phyloP scores from a whole-genome alignment of 1,140 invertebrate genomes.

The Eubasilissa regina region DNA sequence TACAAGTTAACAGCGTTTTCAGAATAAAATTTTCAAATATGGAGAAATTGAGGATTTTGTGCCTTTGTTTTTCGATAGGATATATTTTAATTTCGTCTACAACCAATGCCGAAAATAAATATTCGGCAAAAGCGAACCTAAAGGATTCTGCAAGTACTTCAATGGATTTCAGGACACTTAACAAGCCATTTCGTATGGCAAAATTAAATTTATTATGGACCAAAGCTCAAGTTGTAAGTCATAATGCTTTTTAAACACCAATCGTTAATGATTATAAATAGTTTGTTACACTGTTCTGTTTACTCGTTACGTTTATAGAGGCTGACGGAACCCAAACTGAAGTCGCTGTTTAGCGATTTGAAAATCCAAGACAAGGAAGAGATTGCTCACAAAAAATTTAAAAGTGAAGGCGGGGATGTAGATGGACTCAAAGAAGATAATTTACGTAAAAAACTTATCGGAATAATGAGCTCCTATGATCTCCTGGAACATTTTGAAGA shows the following conservation, averaged over 20 bases:
- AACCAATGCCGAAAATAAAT: constrained; percentile 71
- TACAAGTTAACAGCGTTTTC: background rate
- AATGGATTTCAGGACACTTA: constrained; percentile 74
- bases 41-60: constrained; percentile 6
- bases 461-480: constrained; percentile 87
- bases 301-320: constrained; percentile 73
- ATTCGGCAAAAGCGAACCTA: constrained; percentile 74
- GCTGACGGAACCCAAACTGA: constrained; percentile 86
- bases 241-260: constrained; percentile 1
- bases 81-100: background rate
- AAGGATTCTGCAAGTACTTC: constrained; percentile 67
- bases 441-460: constrained; percentile 84
- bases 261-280: constrained; percentile 22
- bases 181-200: constrained; percentile 87
- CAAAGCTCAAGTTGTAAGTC: constrained; percentile 86
- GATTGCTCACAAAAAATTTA: constrained; percentile 85
- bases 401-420: constrained; percentile 87
- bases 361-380: constrained; percentile 95
- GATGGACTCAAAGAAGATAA: constrained; percentile 89
- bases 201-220: constrained; percentile 89
- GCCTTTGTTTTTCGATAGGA: constrained; percentile 1
- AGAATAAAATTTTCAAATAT: constrained; percentile 19
- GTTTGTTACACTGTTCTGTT: constrained; percentile 2
- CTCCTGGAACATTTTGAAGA: constrained; percentile 86
- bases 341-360: constrained; percentile 89